Conservation (phyloP, 2,113 vertebrate species). For the Chroicocephalus ridibundus region DNA sequence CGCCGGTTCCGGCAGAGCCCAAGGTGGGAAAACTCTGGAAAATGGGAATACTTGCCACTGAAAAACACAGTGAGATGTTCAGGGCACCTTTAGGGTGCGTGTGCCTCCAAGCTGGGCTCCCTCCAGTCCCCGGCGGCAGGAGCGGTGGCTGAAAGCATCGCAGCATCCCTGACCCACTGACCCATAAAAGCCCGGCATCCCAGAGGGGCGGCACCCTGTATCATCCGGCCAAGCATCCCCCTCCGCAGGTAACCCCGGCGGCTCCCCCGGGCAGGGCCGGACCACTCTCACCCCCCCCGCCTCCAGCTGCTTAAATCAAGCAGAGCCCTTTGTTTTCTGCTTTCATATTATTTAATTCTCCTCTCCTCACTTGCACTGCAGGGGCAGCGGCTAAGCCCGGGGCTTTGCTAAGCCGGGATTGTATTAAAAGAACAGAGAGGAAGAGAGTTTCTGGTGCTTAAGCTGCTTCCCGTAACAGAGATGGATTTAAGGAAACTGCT, state of each 20-base stretch:
- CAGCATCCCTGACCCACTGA: conserved; percentile 46
- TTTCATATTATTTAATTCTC: conserved; percentile 45
- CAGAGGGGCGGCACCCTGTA: background rate
- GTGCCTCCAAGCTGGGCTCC: accelerated
- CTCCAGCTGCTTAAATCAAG: background rate
- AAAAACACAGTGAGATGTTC: background rate
- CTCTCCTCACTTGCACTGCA: conserved; percentile 63
- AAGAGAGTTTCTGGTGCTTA: conserved; percentile 61
- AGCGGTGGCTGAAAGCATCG: background rate
- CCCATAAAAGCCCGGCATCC: background rate
- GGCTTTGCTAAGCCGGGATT: conserved; percentile 44
- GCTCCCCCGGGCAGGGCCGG: no score
- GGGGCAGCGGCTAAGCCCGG: conserved; percentile 34
- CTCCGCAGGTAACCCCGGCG: background rate
- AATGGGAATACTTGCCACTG: background rate
- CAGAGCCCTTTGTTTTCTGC: conserved; percentile 48
- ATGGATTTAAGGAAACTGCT: conserved; percentile 60
- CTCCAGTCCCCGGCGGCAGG: background rate
- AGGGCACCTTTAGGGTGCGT: background rate
- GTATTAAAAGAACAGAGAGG: conserved; percentile 56
- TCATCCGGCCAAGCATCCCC: background rate
- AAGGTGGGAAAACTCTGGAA: background rate
- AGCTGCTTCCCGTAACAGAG: conserved; percentile 64
- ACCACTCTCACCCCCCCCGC: background rate
- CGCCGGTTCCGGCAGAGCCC: accelerated